Percentiles rank a stretch among this genome's conserved stretches.
Conservation (phyloP, 30 jellyfish, hydroid and myxozoan genomes). For the Aurelia sp. region DNA sequence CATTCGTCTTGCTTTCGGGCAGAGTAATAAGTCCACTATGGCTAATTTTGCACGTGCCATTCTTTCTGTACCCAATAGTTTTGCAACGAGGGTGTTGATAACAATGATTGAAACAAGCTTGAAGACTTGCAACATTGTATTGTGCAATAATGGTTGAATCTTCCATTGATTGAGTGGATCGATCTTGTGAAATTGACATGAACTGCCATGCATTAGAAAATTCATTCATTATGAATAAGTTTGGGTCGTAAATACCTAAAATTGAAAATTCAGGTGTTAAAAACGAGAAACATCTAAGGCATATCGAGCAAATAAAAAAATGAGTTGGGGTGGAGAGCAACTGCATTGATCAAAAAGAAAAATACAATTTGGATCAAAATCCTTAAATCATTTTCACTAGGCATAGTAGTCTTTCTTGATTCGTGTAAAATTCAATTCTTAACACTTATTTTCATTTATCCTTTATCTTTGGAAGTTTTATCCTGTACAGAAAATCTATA, state of each 20-base stretch:
- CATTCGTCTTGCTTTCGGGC: not conserved
- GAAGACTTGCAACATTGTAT: not conserved
- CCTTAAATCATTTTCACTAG: no score
- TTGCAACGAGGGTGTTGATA: not conserved
- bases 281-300: no score
- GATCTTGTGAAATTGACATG: not conserved
- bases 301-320: no score
- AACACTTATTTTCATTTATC: no score
- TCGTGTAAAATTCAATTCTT: no score
- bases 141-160: not conserved
- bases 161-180: not conserved
- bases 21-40: not conserved
- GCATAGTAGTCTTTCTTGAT: no score
- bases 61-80: constrained; percentile 14
- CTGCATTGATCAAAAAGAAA: no score
- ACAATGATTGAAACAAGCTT: constrained; percentile 17
- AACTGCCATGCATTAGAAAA: constrained; percentile 11
- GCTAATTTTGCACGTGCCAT: constrained; percentile 24
- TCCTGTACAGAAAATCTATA: no score
- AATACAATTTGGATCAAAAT: no score
- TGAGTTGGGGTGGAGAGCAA: no score
- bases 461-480: no score
- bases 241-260: constrained; percentile 43
- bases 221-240: constrained; percentile 11
- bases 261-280: not conserved